phyloP scores from a whole-genome alignment of 2,888 invertebrate genomes.

The Cantharis flavilabris region DNA sequence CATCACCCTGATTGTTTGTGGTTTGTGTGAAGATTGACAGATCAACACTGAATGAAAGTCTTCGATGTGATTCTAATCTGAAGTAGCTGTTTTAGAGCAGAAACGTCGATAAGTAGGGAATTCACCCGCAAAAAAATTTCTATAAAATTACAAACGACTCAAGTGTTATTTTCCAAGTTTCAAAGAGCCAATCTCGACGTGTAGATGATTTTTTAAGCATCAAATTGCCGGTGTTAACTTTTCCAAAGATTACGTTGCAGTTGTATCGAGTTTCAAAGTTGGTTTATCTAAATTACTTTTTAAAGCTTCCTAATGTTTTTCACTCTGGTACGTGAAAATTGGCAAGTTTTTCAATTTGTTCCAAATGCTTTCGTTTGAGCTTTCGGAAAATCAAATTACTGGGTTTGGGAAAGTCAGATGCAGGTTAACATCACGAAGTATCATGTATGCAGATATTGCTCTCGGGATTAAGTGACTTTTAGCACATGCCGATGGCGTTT shows the following conservation, averaged over 20 bases:
- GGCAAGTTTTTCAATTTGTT: neutral
- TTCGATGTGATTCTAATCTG: neutral
- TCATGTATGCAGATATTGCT: neutral
- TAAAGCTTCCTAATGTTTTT: neutral
- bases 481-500: conserved; percentile 17
- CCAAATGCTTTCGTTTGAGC: neutral
- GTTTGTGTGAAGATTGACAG: neutral
- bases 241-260: neutral
- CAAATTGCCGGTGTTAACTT: neutral
- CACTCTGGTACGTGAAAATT: neutral
- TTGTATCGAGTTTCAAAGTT: conserved; percentile 1
- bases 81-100: neutral
- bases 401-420: neutral
- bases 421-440: neutral
- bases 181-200: neutral
- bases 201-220: neutral
- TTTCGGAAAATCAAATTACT: neutral
- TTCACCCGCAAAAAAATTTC: neutral
- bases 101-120: neutral
- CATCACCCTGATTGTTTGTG: neutral
- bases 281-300: conserved; percentile 3
- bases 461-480: conserved; percentile 13
- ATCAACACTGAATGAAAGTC: neutral
- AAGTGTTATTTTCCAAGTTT: neutral
- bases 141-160: neutral